Conservation (phyloP, 2,888 invertebrate species). For the Ditula angustiorana region DNA sequence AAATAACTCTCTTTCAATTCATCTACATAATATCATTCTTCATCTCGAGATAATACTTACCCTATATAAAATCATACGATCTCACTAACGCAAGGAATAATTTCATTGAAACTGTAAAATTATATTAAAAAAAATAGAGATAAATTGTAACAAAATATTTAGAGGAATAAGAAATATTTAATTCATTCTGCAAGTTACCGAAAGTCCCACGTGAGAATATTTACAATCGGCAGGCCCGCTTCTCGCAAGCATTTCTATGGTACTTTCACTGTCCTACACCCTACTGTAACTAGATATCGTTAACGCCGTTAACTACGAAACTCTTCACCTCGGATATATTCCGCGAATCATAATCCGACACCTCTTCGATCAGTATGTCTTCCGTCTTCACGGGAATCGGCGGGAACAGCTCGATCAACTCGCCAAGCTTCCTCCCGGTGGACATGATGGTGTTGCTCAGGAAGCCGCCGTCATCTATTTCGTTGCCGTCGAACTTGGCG, state of each 20-base stretch:
- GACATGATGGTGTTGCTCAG: slow-evolving; percentile 69
- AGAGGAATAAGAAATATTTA: slow-evolving; percentile 21
- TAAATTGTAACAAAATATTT: slow-evolving; percentile 35
- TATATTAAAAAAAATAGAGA: slow-evolving; percentile 33
- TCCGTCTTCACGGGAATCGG: slow-evolving; percentile 75
- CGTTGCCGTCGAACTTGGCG: slow-evolving; percentile 60
- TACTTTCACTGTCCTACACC: background rate
- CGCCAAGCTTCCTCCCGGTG: slow-evolving; percentile 73
- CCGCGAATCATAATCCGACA: slow-evolving; percentile 70
- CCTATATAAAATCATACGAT: slow-evolving; percentile 64
- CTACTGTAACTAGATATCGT: slow-evolving; percentile 21
- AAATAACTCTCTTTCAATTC: slow-evolving; percentile 55
- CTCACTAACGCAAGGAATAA: slow-evolving; percentile 70
- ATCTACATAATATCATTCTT: slow-evolving; percentile 48
- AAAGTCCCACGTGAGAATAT: slow-evolving; percentile 16
- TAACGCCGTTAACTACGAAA: slow-evolving; percentile 70
- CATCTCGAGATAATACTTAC: slow-evolving; percentile 62
- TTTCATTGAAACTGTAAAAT: slow-evolving; percentile 56
- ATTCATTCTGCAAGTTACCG: slow-evolving; percentile 8
- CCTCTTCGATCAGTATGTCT: slow-evolving; percentile 73
- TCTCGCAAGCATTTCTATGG: slow-evolving; percentile 9
- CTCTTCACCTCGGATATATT: slow-evolving; percentile 74
- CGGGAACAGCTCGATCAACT: slow-evolving; percentile 68
- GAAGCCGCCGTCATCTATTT: slow-evolving; percentile 55
- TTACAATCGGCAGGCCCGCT: background rate